Evolutionary conservation across 2,113 vertebrate species (phyloP).

Genomic region (Plectropomus leopardus): DNA sequence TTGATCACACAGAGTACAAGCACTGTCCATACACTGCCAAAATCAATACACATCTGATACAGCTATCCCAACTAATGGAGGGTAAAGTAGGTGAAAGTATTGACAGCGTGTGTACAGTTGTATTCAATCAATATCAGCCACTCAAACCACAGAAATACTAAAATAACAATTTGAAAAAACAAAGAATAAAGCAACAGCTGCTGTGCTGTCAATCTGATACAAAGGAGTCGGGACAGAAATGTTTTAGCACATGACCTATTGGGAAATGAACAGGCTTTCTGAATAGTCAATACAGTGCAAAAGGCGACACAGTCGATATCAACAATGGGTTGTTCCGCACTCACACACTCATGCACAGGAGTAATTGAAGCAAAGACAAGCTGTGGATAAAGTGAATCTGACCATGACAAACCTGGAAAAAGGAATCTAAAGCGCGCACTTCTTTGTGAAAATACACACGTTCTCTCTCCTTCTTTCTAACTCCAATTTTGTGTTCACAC

Average conservation of each 20-base stretch:
- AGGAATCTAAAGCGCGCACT: not conserved
- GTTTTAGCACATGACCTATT: conserved; percentile 46
- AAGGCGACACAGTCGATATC: conserved; percentile 26
- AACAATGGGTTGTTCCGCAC: conserved; percentile 15
- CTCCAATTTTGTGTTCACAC: not conserved
- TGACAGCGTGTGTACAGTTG: conserved; percentile 1
- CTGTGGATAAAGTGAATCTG: conserved; percentile 11
- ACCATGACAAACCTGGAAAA: not conserved
- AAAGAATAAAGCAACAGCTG: not conserved
- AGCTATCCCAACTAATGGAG: conserved; percentile 33
- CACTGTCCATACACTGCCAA: not conserved
- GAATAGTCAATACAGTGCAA: conserved; percentile 29
- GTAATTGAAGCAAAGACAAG: conserved; percentile 21
- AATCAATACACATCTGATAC: conserved; percentile 57
- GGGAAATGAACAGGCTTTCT: conserved; percentile 47
- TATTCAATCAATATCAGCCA: conserved; percentile 43
- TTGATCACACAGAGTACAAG: conserved; percentile 12
- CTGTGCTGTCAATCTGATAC: not conserved
- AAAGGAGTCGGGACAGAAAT: conserved; percentile 4
- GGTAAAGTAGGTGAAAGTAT: conserved; percentile 28
- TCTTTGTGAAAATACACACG: not conserved
- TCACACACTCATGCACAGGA: conserved; percentile 2
- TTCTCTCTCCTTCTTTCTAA: not conserved
- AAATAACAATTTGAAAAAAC: conserved; percentile 4
- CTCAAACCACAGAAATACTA: conserved; percentile 16